Conservation (phyloP, 1,140 invertebrate species). For the Drosophila willistoni region DNA sequence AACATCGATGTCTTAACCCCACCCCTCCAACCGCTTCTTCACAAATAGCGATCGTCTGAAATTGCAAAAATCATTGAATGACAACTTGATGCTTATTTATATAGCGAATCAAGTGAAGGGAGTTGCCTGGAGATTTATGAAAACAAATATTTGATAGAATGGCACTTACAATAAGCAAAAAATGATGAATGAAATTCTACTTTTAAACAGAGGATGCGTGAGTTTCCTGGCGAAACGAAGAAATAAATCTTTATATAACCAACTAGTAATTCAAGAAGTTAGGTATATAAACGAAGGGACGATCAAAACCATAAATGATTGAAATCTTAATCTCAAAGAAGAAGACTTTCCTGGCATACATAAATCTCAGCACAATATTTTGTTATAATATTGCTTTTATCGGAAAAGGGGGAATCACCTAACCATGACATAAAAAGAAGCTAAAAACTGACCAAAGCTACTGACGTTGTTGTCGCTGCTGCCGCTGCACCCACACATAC, state of each 20-base stretch:
- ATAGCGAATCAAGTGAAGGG: background rate
- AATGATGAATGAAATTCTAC: too few relatives aligned
- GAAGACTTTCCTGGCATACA: too few relatives aligned
- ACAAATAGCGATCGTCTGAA: background rate
- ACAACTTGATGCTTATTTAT: slow-evolving; percentile 7
- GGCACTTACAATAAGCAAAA: background rate
- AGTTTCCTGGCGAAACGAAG: too few relatives aligned
- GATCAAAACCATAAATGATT: too few relatives aligned
- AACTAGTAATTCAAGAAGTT: too few relatives aligned
- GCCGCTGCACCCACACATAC: slow-evolving; percentile 48
- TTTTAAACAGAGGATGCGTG: too few relatives aligned
- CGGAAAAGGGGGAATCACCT: slow-evolving; percentile 36
- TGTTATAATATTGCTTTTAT: too few relatives aligned
- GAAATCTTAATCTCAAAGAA: background rate
- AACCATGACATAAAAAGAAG: slow-evolving; percentile 38
- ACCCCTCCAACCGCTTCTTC: background rate
- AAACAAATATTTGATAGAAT: background rate
- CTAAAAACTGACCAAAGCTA: slow-evolving; percentile 19
- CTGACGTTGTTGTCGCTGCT: background rate
- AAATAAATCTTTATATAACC: too few relatives aligned
- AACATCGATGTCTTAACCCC: slow-evolving; percentile 10
- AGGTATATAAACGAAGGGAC: too few relatives aligned
- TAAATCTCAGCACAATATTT: too few relatives aligned
- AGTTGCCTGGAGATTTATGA: background rate
- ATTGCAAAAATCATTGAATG: background rate